These are phyloP conservation scores for Eira barbara DNA, from an alignment of 2,113 vertebrate species.

Conservation along the genomic window DNA sequence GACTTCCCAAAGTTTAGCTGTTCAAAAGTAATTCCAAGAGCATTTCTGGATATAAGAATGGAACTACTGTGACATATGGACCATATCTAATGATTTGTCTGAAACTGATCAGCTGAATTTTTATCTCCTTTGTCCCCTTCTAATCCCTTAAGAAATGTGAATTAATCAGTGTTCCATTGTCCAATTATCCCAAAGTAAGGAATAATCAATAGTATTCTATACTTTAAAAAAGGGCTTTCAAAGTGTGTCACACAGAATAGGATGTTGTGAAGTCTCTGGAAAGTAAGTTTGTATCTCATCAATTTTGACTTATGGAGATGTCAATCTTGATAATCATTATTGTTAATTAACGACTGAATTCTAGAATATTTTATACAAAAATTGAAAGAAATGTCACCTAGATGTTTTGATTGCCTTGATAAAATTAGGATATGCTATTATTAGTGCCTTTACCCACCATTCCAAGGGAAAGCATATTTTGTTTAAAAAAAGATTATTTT, in stretches of 20 bases:
- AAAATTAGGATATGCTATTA: background rate
- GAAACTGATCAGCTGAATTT: slow-evolving; percentile 34
- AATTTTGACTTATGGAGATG: background rate
- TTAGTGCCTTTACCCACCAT: background rate
- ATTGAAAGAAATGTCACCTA: background rate
- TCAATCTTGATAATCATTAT: background rate
- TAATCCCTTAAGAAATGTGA: slow-evolving; percentile 30
- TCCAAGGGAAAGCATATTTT: background rate
- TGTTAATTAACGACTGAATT: background rate
- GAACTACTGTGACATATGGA: slow-evolving; percentile 66
- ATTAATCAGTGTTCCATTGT: background rate
- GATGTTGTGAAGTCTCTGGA: background rate
- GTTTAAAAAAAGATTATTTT: background rate
- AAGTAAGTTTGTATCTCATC: background rate
- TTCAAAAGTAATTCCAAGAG: slow-evolving; percentile 73
- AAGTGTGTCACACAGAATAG: background rate
- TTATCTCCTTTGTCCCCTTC: background rate
- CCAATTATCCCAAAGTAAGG: background rate
- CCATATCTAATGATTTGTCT: slow-evolving; percentile 54
- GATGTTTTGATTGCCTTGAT: background rate
- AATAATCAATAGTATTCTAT: background rate
- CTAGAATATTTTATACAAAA: slow-evolving; percentile 29
- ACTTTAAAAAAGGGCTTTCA: background rate
- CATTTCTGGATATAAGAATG: slow-evolving; percentile 77
- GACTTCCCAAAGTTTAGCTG: slow-evolving; percentile 71